Conservation (phyloP, 2,113 vertebrate genomes). For the Chloroceryle aenea region DNA sequence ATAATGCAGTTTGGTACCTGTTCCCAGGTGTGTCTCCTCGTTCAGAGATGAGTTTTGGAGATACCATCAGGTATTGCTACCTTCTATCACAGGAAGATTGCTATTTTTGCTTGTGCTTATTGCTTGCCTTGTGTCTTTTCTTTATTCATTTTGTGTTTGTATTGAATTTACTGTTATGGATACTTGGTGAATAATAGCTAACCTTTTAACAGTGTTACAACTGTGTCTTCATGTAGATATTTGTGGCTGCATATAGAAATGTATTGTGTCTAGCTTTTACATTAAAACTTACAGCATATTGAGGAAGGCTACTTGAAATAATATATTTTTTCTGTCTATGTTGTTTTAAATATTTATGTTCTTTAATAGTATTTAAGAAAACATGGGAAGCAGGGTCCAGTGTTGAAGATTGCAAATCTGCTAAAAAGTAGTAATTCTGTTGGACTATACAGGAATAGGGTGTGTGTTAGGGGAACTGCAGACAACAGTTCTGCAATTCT, state of each 20-base stretch:
- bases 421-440: not conserved
- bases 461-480: not conserved
- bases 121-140: not conserved
- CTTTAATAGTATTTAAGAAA: not conserved
- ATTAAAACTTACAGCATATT: not conserved
- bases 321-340: not conserved
- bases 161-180: not conserved
- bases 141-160: not conserved
- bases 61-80: slow-evolving; percentile 7
- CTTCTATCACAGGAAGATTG: not conserved
- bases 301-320: not conserved
- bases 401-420: not conserved
- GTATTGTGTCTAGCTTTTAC: not conserved
- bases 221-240: not conserved
- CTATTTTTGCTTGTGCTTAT: not conserved
- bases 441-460: not conserved
- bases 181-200: not conserved
- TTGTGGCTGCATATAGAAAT: not conserved
- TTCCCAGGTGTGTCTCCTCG: not conserved
- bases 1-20: not conserved
- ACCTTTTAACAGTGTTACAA: not conserved
- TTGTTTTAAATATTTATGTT: not conserved
- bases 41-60: slow-evolving; percentile 31
- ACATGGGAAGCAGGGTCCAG: not conserved
- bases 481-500: not conserved